Conservation (phyloP, 2,888 invertebrate genomes). For the Luperina nickerlii region DNA sequence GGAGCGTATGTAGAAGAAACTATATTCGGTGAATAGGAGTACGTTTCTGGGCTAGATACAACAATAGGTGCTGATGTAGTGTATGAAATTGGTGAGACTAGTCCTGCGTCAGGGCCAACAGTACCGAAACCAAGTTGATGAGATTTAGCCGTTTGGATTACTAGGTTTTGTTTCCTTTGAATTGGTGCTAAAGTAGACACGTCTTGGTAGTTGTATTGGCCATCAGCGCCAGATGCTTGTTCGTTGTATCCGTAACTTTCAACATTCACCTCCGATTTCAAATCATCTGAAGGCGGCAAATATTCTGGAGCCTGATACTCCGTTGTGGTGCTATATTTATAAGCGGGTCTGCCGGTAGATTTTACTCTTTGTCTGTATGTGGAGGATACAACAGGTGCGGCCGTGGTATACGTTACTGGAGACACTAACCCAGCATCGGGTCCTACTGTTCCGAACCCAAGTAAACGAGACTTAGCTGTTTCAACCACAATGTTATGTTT, state of each 20-base stretch:
- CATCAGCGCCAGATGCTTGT: slow-evolving; percentile 64
- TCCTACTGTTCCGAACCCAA: slow-evolving; percentile 87
- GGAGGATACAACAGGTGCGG: slow-evolving; percentile 76
- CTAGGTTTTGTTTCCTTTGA: slow-evolving; percentile 81
- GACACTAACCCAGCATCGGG: slow-evolving; percentile 85
- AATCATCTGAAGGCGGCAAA: slow-evolving; percentile 79
- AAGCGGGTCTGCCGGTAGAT: slow-evolving; percentile 73
- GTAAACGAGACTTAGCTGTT: slow-evolving; percentile 84
- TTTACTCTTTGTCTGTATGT: slow-evolving; percentile 75
- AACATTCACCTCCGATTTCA: slow-evolving; percentile 70
- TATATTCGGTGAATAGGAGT: slow-evolving; percentile 70
- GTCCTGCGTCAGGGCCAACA: slow-evolving; percentile 81
- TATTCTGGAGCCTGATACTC: slow-evolving; percentile 81
- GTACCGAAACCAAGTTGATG: slow-evolving; percentile 82
- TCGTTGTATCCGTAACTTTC: slow-evolving; percentile 75
- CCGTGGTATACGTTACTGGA: slow-evolving; percentile 79
- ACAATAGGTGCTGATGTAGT: slow-evolving; percentile 79
- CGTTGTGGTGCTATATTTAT: slow-evolving; percentile 77
- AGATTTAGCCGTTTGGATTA: slow-evolving; percentile 83
- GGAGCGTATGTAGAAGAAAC: slow-evolving; percentile 81
- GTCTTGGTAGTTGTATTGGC: slow-evolving; percentile 78
- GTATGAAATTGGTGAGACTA: slow-evolving; percentile 81
- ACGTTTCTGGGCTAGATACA: slow-evolving; percentile 75
- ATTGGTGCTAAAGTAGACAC: slow-evolving; percentile 72
- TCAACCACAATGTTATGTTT: slow-evolving; percentile 86